Conservation (phyloP, 2,797 vertebrate species). For the Tenualosa thibaudeaui region DNA sequence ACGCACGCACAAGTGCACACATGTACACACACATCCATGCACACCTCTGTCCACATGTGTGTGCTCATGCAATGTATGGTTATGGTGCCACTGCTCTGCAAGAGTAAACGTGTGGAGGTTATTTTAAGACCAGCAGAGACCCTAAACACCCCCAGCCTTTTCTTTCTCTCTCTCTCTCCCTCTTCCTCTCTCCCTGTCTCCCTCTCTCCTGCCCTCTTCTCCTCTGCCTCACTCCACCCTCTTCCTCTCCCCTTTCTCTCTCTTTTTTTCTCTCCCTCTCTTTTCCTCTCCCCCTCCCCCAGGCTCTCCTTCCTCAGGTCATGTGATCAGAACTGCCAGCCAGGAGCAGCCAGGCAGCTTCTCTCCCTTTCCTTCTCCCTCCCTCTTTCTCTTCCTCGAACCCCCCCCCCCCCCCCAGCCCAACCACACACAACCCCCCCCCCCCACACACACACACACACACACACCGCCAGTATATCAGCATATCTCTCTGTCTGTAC, state of each 20-base stretch:
- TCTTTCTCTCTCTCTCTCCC: conserved; percentile 43
- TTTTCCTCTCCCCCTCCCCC: conserved; percentile 39
- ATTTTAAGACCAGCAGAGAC: conserved; percentile 74
- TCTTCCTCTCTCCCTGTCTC: conserved; percentile 26
- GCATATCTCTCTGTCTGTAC: conserved; percentile 24
- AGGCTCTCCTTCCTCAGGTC: conserved; percentile 61
- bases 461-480: background rate
- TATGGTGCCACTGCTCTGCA: conserved; percentile 63
- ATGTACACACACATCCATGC: conserved; percentile 36
- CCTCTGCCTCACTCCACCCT: conserved; percentile 35
- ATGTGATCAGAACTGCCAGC: conserved; percentile 74
- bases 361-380: conserved; percentile 56
- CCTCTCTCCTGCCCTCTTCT: conserved; percentile 53
- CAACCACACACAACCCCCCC: background rate
- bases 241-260: background rate
- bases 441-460: background rate
- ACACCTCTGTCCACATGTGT: conserved; percentile 13
- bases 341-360: conserved; percentile 64
- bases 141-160: conserved; percentile 36
- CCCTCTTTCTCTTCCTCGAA: conserved; percentile 60
- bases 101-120: conserved; percentile 71
- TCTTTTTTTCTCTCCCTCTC: conserved; percentile 52
- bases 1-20: conserved; percentile 44
- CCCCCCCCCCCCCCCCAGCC: background rate
- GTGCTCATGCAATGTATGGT: conserved; percentile 44